phyloP scores from a whole-genome alignment of 2,888 invertebrate species.

The Anthrax anthrax region DNA sequence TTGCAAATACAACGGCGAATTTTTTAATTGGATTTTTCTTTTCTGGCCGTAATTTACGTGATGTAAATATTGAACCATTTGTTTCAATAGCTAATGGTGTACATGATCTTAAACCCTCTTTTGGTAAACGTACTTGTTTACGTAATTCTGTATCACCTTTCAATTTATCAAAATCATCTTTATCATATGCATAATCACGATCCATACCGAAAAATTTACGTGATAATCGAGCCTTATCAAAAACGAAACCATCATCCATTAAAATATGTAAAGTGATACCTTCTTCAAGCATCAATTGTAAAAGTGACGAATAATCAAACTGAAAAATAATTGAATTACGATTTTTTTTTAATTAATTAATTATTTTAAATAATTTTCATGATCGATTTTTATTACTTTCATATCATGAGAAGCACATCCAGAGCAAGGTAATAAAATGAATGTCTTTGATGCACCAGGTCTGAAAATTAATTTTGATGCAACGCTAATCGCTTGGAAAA shows the following conservation, averaged over 20 bases:
- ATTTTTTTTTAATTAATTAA: neutral
- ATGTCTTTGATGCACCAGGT: constrained; percentile 68
- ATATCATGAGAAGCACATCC: constrained; percentile 53
- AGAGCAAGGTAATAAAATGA: constrained; percentile 68
- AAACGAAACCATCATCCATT: constrained; percentile 65
- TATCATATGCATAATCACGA: constrained; percentile 59
- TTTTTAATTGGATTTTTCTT: constrained; percentile 44
- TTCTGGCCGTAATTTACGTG: constrained; percentile 41
- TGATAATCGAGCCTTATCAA: constrained; percentile 54
- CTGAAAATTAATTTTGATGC: constrained; percentile 63
- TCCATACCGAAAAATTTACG: constrained; percentile 72
- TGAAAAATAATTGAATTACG: constrained; percentile 23
- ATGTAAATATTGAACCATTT: constrained; percentile 56
- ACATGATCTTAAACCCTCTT: constrained; percentile 62
- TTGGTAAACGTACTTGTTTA: constrained; percentile 60
- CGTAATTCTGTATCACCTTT: constrained; percentile 57
- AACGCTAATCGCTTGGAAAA: constrained; percentile 60
- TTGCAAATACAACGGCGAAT: constrained; percentile 50
- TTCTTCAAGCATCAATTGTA: constrained; percentile 67
- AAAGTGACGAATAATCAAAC: constrained; percentile 69
- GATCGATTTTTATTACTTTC: constrained; percentile 45
- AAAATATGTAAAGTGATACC: constrained; percentile 69
- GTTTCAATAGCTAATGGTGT: constrained; percentile 70
- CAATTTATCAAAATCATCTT: constrained; percentile 54
- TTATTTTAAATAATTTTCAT: neutral